These are phyloP conservation scores for Eumacrocentrus americanus DNA, from an alignment of 2,888 invertebrate genomes.

Conservation along the genomic window DNA sequence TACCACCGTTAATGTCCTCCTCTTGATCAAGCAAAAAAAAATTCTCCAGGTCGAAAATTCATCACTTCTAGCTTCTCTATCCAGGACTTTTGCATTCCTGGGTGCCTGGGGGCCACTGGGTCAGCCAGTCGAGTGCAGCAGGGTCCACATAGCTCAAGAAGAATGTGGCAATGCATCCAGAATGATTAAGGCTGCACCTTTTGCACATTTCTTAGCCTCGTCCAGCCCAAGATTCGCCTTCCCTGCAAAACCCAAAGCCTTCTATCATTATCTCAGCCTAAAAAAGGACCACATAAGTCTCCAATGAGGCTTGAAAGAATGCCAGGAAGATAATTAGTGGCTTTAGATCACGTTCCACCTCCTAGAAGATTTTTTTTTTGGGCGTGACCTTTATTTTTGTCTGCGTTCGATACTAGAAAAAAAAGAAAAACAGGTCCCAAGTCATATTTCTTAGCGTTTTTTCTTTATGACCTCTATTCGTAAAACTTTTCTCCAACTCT, in stretches of 20 bases:
- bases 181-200: neutral
- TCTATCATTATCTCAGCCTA: neutral
- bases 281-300: neutral
- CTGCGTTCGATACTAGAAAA: no score
- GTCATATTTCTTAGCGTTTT: no score
- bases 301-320: neutral
- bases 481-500: no score
- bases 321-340: neutral
- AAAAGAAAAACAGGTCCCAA: no score
- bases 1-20: no score
- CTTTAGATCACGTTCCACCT: no score
- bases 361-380: no score
- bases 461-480: no score
- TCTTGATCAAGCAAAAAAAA: no score
- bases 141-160: conserved; percentile 17
- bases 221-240: neutral
- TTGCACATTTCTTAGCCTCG: neutral
- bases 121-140: conserved; percentile 42
- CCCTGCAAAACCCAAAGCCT: neutral
- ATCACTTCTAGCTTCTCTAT: neutral
- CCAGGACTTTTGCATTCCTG: conserved; percentile 21
- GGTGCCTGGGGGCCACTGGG: conserved; percentile 43
- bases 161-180: neutral
- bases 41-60: neutral
- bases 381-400: no score